Percentiles rank a stretch among this genome's conserved stretches.
Conservation (phyloP, 2,113 vertebrate species). For the Barnardius zonarius region DNA sequence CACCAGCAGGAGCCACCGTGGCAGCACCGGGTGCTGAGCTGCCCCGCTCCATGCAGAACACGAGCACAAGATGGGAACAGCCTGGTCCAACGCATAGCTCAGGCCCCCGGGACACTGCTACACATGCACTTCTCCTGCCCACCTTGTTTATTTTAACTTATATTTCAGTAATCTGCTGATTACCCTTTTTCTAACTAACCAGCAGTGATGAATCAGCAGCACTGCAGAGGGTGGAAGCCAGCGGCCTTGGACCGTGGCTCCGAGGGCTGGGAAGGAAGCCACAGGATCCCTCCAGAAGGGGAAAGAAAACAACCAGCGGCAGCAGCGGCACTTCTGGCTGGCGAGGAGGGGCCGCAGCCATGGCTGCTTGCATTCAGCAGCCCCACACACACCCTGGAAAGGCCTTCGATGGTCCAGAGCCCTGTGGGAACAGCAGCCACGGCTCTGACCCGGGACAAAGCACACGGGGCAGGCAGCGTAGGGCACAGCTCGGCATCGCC, state of each 20-base stretch:
- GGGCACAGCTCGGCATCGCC: accelerated
- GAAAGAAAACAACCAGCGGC: not conserved
- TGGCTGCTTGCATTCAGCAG: not conserved
- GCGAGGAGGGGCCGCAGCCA: not conserved
- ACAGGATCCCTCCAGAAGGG: constrained; percentile 39
- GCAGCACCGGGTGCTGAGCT: accelerated
- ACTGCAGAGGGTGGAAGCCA: not conserved
- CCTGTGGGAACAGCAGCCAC: not conserved
- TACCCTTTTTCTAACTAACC: constrained; percentile 40
- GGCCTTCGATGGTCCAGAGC: not conserved
- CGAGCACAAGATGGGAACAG: not conserved
- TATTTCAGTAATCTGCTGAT: constrained; percentile 62
- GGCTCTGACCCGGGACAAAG: accelerated
- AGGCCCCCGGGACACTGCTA: not conserved
- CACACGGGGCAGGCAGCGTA: accelerated
- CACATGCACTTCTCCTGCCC: not conserved
- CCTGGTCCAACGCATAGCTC: accelerated
- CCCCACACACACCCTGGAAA: not conserved
- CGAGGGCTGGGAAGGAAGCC: constrained; percentile 55
- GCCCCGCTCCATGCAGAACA: accelerated
- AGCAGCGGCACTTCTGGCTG: not conserved
- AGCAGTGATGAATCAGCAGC: constrained; percentile 71
- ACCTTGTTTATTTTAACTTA: constrained; percentile 57
- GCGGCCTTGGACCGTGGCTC: constrained; percentile 49
- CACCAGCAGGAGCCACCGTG: accelerated